phyloP scores from a whole-genome alignment of 2,888 invertebrate species.

The Callyntrura guangdongensis region DNA sequence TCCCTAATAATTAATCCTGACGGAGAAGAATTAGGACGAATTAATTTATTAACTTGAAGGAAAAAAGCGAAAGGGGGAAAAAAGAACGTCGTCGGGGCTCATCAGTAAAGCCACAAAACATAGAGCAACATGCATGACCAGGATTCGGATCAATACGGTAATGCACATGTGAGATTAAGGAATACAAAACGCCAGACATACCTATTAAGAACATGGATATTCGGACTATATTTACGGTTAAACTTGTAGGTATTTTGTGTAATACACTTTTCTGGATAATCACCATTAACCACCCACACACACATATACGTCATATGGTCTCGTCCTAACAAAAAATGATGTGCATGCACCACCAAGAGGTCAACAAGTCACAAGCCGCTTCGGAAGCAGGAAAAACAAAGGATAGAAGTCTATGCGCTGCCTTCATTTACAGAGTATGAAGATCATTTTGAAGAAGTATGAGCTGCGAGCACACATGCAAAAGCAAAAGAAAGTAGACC shows the following conservation, averaged over 20 bases:
- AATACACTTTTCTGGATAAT: not conserved
- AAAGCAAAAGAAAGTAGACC: constrained; percentile 20
- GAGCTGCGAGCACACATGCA: not conserved
- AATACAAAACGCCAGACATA: too few relatives aligned
- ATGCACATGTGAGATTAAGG: not conserved
- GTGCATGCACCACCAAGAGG: constrained; percentile 42
- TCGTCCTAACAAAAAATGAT: not conserved
- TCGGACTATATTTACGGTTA: too few relatives aligned
- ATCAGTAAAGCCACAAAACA: constrained; percentile 22
- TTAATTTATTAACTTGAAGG: constrained; percentile 78
- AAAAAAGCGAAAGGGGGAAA: constrained; percentile 12
- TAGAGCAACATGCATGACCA: not conserved
- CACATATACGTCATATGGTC: not conserved
- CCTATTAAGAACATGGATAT: not conserved
- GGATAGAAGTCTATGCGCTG: not conserved
- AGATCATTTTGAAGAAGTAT: not conserved
- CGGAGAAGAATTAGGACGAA: constrained; percentile 79
- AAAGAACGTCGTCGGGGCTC: constrained; percentile 35
- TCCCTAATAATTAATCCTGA: constrained; percentile 79
- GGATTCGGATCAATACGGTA: constrained; percentile 10
- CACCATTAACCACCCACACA: not conserved
- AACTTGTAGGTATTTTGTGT: too few relatives aligned
- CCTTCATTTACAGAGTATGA: constrained; percentile 24
- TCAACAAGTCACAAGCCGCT: constrained; percentile 71
- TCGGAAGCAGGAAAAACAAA: constrained; percentile 18